Evolutionary conservation across 2,797 vertebrate species (phyloP), one percentile per base, ranked within the genome.

Genomic region (Tadarida brasiliensis): DNA sequence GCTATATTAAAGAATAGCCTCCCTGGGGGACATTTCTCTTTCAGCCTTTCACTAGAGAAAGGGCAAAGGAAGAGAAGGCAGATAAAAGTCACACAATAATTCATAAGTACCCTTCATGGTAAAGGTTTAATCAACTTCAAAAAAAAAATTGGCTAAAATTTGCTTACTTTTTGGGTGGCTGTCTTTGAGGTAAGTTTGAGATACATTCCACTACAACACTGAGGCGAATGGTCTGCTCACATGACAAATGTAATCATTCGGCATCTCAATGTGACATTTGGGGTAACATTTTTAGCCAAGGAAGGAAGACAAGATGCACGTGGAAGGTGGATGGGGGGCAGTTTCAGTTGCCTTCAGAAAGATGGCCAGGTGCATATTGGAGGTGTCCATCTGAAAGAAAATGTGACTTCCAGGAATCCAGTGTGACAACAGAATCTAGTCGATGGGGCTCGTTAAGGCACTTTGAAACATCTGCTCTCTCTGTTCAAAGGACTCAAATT

Each of bases 391-490:
- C 33, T 26, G 39, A 96, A 90, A 86, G 59, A 82, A 92, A 91
- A 91, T 81, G 47, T 85, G 94, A 91, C 81, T 97, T 76, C 65
- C 51, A 33, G 57, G 35, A 22, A 91, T 33, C 65, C 71, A 83
- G 47, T 63, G 57, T 49, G 84, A 83, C 61, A 57, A 80, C 86
- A 68, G 70, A 91, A 84, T 95, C 49, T 90, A 12, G 77, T 86
- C 92, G 96, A 94, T 95, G 93, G 91, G 94, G 92, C 82, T 97
- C 87, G 84, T 97, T 97, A 98, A 93, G 96, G 80, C 30, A 77
- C 84, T 95, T 98, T 82, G 84, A 96, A 97, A 89, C 96, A 96
- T 97, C 88, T 93, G 65, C 68, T 98, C 85, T 87, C 96, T 68
- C 44, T 81, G 67, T 73, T 94, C 80, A 95, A 49, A 96, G 85